phyloP scores from a whole-genome alignment of 2,888 invertebrate species.

The Acleris sparsana region DNA sequence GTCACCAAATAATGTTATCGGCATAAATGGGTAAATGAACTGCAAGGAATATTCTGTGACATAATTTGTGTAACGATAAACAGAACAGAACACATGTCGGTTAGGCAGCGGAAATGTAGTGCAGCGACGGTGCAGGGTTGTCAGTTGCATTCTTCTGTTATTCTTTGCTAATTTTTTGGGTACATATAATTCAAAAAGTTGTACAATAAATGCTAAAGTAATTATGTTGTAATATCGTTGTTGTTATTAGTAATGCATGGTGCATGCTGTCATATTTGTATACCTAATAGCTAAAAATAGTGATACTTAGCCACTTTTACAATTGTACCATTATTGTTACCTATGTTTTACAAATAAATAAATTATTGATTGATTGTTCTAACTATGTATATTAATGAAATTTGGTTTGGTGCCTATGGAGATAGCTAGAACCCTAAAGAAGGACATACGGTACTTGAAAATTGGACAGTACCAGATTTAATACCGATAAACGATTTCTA shows the following conservation, averaged over 20 bases:
- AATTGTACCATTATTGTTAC: too few species aligned
- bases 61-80: slow-evolving; percentile 32
- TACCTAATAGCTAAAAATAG: too few species aligned
- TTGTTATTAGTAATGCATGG: too few species aligned
- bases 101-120: slow-evolving; percentile 1
- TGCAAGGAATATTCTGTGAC: slow-evolving; percentile 34
- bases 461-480: neutral
- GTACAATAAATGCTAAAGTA: too few species aligned
- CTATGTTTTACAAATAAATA: too few species aligned
- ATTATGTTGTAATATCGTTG: too few species aligned
- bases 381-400: neutral
- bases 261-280: too few species aligned
- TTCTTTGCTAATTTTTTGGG: too few species aligned
- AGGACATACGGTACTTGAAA: neutral
- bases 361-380: too few species aligned
- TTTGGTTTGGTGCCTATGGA: neutral
- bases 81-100: slow-evolving; percentile 1
- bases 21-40: slow-evolving; percentile 5
- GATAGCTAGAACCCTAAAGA: too few species aligned
- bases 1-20: slow-evolving; percentile 27
- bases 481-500: neutral
- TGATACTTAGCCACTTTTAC: too few species aligned
- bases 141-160: neutral
- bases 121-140: slow-evolving; percentile 9
- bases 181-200: too few species aligned